These are phyloP conservation scores for Halictus quadricinctus DNA, from an alignment of 2,888 invertebrate genomes.

Conservation along the genomic window DNA sequence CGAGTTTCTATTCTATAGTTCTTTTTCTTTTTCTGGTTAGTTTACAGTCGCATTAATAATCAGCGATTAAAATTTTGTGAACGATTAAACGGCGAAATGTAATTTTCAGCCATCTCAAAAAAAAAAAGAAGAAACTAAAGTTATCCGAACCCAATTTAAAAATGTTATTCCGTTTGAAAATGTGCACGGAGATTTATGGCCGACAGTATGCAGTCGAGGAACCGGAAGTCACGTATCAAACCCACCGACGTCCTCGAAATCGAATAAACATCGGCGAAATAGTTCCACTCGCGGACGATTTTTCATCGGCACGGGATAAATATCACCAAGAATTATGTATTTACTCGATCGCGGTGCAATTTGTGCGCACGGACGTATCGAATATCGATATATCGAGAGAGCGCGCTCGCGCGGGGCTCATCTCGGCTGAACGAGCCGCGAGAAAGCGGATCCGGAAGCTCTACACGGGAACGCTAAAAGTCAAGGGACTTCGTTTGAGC, in stretches of 20 bases:
- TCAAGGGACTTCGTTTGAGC: constrained; percentile 53
- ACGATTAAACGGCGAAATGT: too few relatives aligned
- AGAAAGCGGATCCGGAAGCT: constrained; percentile 18
- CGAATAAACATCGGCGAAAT: constrained; percentile 41
- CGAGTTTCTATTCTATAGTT: neutral
- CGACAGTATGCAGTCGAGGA: neutral
- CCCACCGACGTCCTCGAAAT: constrained; percentile 1
- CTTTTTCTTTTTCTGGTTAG: too few relatives aligned
- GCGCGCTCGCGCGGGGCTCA: neutral
- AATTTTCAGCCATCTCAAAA: too few relatives aligned
- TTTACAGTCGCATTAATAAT: too few relatives aligned
- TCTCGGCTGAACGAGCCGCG: neutral
- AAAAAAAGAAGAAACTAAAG: neutral
- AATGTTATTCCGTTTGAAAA: constrained; percentile 1
- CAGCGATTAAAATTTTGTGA: too few relatives aligned
- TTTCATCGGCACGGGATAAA: constrained; percentile 41
- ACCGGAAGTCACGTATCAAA: constrained; percentile 21
- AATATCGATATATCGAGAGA: constrained; percentile 57
- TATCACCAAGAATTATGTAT: constrained; percentile 60
- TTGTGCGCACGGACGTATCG: constrained; percentile 55
- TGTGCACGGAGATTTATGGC: neutral
- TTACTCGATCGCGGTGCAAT: constrained; percentile 56
- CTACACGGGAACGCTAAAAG: constrained; percentile 49
- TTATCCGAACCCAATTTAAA: neutral
- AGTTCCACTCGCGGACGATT: constrained; percentile 12